Evolutionary conservation across 2,113 vertebrate genomes (phyloP).

Genomic region (Trogon surrucura): DNA sequence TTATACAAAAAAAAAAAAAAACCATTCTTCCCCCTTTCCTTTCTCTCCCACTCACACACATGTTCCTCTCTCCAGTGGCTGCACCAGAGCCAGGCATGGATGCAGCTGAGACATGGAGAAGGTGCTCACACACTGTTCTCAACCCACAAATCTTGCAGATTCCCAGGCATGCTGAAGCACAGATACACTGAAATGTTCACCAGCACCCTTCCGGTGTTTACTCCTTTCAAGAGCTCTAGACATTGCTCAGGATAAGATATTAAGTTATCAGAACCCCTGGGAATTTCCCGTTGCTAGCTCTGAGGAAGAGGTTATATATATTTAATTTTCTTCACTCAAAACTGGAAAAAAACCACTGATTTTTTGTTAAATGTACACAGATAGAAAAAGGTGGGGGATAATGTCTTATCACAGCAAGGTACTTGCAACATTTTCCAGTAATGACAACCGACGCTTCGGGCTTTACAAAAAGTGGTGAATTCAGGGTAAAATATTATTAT

Average conservation of each 20-base stretch:
- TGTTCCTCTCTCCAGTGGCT: background rate
- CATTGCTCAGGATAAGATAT: background rate
- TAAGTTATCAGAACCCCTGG: background rate
- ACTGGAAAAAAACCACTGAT: background rate
- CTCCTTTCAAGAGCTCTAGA: background rate
- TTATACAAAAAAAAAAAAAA: background rate
- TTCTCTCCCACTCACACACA: background rate
- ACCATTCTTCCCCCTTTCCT: no score
- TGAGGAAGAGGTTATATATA: background rate
- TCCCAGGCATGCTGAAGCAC: background rate
- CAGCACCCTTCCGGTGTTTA: background rate
- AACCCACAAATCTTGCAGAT: no score
- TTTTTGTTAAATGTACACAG: background rate
- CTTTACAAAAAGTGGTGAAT: background rate
- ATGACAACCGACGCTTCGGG: background rate
- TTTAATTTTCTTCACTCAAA: background rate
- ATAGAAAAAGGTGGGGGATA: background rate
- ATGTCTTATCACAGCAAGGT: background rate
- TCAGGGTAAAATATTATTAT: background rate
- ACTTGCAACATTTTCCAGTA: background rate
- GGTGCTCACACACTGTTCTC: accelerated
- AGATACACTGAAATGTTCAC: background rate
- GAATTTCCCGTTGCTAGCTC: background rate
- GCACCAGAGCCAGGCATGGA: background rate
- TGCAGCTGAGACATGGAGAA: background rate